Conservation (phyloP, 2,888 invertebrate genomes). For the Leucozona laternaria region DNA sequence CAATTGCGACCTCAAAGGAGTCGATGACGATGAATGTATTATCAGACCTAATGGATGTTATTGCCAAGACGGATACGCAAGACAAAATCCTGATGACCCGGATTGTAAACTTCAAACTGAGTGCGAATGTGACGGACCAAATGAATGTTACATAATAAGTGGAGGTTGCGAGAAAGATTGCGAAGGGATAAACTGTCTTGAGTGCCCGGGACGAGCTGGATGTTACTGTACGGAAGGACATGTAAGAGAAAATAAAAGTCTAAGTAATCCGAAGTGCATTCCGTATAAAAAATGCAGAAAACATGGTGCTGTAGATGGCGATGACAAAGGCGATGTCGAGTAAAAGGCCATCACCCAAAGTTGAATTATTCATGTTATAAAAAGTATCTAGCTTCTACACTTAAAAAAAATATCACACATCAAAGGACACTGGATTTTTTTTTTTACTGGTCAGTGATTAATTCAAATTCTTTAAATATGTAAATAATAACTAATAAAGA, state of each 20-base stretch:
- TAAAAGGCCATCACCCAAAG: not conserved
- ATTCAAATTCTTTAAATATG: too few species aligned
- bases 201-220: not conserved
- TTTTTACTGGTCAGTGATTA: too few species aligned
- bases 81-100: not conserved
- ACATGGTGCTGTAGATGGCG: not conserved
- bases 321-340: not conserved
- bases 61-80: not conserved
- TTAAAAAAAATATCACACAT: too few species aligned
- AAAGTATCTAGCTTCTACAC: too few species aligned
- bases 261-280: not conserved
- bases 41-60: not conserved
- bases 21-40: not conserved
- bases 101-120: not conserved
- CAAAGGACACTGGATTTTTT: too few species aligned
- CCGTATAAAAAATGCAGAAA: not conserved
- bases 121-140: not conserved
- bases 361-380: too few species aligned
- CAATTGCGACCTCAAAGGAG: not conserved
- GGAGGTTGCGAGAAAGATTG: constrained; percentile 13
- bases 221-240: not conserved
- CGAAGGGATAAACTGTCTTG: not conserved
- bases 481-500: too few species aligned
- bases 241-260: not conserved
- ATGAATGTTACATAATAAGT: not conserved